A percentile compares a stretch with the other conserved stretches of the same genome.
Evolutionary conservation across 2,888 invertebrate genomes (phyloP).

Genomic region (Leptinotarsa rubiginosa): DNA sequence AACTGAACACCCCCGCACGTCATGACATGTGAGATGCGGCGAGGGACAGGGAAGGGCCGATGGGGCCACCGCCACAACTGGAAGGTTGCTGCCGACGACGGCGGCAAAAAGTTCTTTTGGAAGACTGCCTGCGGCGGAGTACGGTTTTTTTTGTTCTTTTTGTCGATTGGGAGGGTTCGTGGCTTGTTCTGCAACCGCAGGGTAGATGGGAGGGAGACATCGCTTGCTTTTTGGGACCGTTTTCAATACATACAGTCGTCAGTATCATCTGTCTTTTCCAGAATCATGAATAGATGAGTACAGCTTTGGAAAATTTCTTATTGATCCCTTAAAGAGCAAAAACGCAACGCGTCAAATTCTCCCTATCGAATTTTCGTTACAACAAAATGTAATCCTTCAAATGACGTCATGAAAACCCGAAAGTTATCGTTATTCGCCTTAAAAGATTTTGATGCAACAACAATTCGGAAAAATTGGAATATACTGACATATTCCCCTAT

Average conservation of each 20-base stretch:
- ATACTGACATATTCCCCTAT: too few species aligned
- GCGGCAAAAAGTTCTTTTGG: conserved; percentile 6
- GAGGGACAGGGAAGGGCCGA: conserved; percentile 21
- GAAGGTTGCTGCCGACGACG: conserved; percentile 26
- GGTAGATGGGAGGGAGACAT: neutral
- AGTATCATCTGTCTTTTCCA: too few species aligned
- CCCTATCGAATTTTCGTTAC: too few species aligned
- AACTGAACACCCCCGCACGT: conserved; percentile 33
- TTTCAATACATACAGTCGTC: neutral
- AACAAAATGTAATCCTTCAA: too few species aligned
- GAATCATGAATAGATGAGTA: too few species aligned
- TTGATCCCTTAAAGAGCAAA: too few species aligned
- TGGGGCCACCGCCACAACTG: conserved; percentile 18
- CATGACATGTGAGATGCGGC: conserved; percentile 39
- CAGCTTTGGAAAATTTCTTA: too few species aligned
- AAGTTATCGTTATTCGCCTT: too few species aligned
- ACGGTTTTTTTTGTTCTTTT: neutral
- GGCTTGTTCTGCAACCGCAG: neutral
- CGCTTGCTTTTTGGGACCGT: neutral
- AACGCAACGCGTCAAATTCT: too few species aligned
- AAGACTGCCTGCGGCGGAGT: conserved; percentile 6
- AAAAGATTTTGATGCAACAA: too few species aligned
- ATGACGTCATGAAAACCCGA: too few species aligned
- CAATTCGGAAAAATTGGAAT: too few species aligned
- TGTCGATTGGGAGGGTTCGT: neutral